Evolutionary conservation across 2,797 vertebrate genomes (phyloP).

Genomic region (Ambastaia sidthimunki): DNA sequence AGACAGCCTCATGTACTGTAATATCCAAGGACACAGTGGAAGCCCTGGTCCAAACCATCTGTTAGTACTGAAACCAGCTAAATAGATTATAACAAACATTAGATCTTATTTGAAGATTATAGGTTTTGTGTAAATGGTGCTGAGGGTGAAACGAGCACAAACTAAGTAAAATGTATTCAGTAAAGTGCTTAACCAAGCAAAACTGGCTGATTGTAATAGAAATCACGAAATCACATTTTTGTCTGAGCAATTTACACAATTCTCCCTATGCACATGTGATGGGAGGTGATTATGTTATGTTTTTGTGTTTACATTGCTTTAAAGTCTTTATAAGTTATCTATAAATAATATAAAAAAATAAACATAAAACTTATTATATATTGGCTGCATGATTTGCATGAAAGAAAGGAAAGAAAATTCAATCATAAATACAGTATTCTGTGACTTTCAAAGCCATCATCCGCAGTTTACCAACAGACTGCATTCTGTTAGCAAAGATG

Average conservation of each 20-base stretch:
- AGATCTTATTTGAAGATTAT: not conserved
- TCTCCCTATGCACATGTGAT: not conserved
- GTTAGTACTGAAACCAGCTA: not conserved
- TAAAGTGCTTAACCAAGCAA: not conserved
- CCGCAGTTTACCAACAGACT: not conserved
- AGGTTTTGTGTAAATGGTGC: not conserved
- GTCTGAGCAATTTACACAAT: not conserved
- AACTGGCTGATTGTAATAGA: not conserved
- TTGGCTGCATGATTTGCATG: not conserved
- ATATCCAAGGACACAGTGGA: not conserved
- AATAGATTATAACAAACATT: not conserved
- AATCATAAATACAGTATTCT: not conserved
- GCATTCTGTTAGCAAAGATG: not conserved
- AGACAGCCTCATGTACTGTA: not conserved
- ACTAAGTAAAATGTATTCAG: not conserved
- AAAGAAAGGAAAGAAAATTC: not conserved
- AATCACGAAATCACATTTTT: not conserved
- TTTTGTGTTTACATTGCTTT: not conserved
- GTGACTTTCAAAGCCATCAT: not conserved
- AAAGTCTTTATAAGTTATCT: not conserved
- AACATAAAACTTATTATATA: not conserved
- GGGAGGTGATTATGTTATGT: not conserved
- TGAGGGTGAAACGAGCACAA: not conserved
- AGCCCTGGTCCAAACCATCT: not conserved
- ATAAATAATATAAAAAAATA: no score